Evolutionary conservation across 2,888 invertebrate genomes (phyloP).

Genomic region (Baccha elongata): DNA sequence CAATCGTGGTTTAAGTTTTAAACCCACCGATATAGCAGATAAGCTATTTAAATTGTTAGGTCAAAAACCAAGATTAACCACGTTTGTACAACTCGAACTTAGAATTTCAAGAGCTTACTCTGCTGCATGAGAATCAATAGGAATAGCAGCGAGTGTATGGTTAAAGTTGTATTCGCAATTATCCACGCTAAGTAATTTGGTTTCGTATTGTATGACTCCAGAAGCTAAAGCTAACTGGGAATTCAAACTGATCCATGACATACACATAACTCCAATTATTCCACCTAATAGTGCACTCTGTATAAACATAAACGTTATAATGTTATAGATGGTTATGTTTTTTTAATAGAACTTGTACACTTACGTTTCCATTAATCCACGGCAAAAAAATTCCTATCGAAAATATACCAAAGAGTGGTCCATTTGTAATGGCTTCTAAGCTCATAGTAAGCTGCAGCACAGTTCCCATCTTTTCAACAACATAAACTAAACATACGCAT

Average conservation of each 20-base stretch:
- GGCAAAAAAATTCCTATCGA: conserved; percentile 88
- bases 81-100: background rate
- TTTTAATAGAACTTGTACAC: conserved; percentile 76
- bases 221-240: conserved; percentile 86
- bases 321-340: background rate
- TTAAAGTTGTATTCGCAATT: conserved; percentile 87
- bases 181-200: conserved; percentile 86
- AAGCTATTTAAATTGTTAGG: too few relatives aligned
- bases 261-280: conserved; percentile 83
- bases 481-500: conserved; percentile 87
- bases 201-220: conserved; percentile 86
- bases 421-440: conserved; percentile 87
- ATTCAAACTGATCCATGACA: conserved; percentile 86
- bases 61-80: background rate
- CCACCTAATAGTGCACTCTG: conserved; percentile 86
- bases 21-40: too few relatives aligned
- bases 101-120: conserved; percentile 75
- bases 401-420: conserved; percentile 87
- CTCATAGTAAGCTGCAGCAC: conserved; percentile 87
- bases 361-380: conserved; percentile 86
- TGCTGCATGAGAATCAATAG: conserved; percentile 73
- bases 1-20: too few relatives aligned
- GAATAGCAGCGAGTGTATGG: conserved; percentile 68
- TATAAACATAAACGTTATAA: conserved; percentile 2
- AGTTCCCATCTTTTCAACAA: conserved; percentile 90